These are phyloP conservation scores for Cervus canadensis DNA, from an alignment of 2,113 vertebrate genomes.

Conservation along the genomic window DNA sequence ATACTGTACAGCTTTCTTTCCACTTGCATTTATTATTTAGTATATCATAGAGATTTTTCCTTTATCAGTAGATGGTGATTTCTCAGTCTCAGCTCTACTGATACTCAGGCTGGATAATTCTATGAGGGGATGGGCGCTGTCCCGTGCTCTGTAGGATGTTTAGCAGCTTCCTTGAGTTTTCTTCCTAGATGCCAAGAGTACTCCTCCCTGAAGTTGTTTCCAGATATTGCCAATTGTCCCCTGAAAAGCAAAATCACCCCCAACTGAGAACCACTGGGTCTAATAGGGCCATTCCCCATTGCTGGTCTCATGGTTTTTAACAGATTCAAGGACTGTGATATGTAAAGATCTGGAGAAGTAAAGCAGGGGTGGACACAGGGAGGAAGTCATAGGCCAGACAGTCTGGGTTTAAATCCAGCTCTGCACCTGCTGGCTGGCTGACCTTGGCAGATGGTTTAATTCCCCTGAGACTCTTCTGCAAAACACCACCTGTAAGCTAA, in stretches of 20 bases:
- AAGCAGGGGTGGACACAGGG: background rate
- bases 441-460: background rate
- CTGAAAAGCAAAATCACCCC: background rate
- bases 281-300: background rate
- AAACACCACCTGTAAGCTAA: background rate
- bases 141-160: background rate
- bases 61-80: too few species aligned
- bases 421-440: background rate
- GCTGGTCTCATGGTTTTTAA: background rate
- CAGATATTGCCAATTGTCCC: background rate
- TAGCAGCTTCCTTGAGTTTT: background rate
- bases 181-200: background rate
- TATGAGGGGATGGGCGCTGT: rapidly evolving
- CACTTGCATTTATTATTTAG: background rate
- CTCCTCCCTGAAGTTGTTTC: background rate
- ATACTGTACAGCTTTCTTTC: background rate
- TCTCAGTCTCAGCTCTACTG: background rate
- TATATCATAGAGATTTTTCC: background rate
- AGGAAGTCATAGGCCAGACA: background rate
- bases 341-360: background rate
- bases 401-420: background rate
- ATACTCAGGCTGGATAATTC: background rate
- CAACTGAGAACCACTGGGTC: background rate
- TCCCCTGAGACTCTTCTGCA: background rate
- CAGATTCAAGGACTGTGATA: background rate